Base-by-base conservation (phyloP, 92 coral and sea anemone genomes). In the Porites divaricata region DNA sequence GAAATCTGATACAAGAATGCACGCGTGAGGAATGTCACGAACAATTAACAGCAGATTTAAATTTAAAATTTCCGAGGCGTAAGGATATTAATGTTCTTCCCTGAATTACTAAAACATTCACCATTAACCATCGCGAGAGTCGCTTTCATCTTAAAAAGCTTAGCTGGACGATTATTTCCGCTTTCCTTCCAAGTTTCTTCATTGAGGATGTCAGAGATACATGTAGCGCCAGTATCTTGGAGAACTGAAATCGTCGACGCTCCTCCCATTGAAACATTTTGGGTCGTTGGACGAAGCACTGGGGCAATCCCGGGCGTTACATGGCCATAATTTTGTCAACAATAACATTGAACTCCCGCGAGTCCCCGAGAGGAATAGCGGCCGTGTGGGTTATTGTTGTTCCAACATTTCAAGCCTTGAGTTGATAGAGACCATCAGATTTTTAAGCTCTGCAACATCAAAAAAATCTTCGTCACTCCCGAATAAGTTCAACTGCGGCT, bases 141-240 rank as follows among this genome's bases (percentile, higher is more conserved):
- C 52, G 75, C 83, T 16, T 48, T 20, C 15, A 88, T 67, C 70
- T 67, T 78, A 62, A 63, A 74, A 56, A 88, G 78, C 74, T 88
- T 66, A 19, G 72, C 83, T 50, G 87, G 65, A 9, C 82, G 74
- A 63, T 81, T 65, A 1, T 79, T 59, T 41, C 87, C 78, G 68
- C 77, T 81, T 22, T 81, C 81, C 80, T 81, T 89, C 89, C 92
- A 89, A 21, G 76, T 83, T 69, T 69, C 74, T 74, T 81, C 86
- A 71, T 70, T 87, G 48, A 73, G 22, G 54, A 81, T 70, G 63
- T 77, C 65, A 4, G 68, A 80, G 45, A n/a, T n/a, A n/a, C n/a
- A n/a, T 10, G 85, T 83, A 24, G 84, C 68, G 28, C 91, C 88
- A 69, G 91, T 83, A 52, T 81, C 91, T 57, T 83, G 77, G 72